Evolutionary conservation across 2,113 vertebrate genomes (phyloP), one percentile per base, ranked within the genome.

Genomic region (Marcusenius ussheri): DNA sequence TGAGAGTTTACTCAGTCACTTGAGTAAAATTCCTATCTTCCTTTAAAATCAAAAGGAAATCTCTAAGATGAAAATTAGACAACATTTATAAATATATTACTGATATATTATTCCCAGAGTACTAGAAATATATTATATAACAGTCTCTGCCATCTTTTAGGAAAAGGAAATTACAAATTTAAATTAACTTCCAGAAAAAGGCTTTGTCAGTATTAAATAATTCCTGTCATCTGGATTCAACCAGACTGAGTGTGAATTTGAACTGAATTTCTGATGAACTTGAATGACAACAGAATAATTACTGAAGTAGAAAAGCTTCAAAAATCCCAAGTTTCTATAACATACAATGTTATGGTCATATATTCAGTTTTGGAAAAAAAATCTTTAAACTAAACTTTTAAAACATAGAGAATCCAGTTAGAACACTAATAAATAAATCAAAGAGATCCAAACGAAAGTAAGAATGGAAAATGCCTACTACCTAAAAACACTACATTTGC

Each of bases 131-230:
- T 19, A 42, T 39, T 80, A 80, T 19, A 77, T 80, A 80, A 80
- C 74, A 80, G 31, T 35, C 74, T 39, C 31, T 42, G 35, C 74
- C 17, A 42, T 80, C 74, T 42, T 80, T 39, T 42, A 39, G 31
- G 74, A 80, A 80, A 80, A 80, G 74, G 35, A 39, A 80, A 80
- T 80, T 80, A 80, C 35, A 80, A 80, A 80, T 80, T 80, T 80
- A 80, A 80, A 80, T 80, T 17, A 80, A 80, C 39, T 80, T 80
- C 74, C 74, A 80, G 35, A 42, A 39, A 80, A 80, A 80, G 74
- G 74, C 31, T 80, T 80, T 80, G 74, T 80, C 35, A 42, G 35
- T 42, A 80, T 80, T 80, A 80, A 80, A 80, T 42, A 35, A 80
- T 42, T 80, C 35, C 31, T 80, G 35, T 80, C 74, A 80, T 80